A percentile compares a stretch with the other conserved stretches of the same genome.
Conservation (phyloP, 2,888 invertebrate genomes). For the Dryocosmus kuriphilus region DNA sequence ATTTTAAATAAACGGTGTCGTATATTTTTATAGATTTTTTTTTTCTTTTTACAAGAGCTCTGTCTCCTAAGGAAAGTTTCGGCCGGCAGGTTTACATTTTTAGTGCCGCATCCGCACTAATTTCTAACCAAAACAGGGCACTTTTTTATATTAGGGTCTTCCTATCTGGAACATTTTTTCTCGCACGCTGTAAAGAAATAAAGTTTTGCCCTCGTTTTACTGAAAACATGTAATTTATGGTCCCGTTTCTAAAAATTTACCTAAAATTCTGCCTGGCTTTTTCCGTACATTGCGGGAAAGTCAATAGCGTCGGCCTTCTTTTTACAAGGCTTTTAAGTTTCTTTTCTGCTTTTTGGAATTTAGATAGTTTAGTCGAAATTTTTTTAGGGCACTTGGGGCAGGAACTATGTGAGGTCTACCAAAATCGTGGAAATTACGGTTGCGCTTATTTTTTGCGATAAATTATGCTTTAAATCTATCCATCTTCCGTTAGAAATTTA, state of each 20-base stretch:
- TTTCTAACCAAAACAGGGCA: constrained; percentile 74
- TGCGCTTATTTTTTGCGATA: constrained; percentile 12
- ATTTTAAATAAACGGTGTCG: constrained; percentile 74
- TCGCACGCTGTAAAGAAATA: constrained; percentile 66
- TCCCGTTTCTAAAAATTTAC: constrained; percentile 46
- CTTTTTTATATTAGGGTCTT: constrained; percentile 62
- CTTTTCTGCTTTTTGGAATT: constrained; percentile 18
- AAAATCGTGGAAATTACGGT: constrained; percentile 24
- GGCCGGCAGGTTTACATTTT: constrained; percentile 61
- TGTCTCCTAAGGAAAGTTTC: constrained; percentile 34
- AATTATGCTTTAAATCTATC: background rate
- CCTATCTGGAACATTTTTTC: constrained; percentile 66
- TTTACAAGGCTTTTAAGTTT: constrained; percentile 6
- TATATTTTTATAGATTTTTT: constrained; percentile 72
- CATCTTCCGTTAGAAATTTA: background rate
- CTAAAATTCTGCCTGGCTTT: constrained; percentile 42
- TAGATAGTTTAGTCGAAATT: constrained; percentile 5
- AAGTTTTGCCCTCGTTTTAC: constrained; percentile 52
- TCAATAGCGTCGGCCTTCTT: constrained; percentile 32
- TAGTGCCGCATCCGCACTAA: constrained; percentile 62
- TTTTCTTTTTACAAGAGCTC: constrained; percentile 45
- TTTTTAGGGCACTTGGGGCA: constrained; percentile 15
- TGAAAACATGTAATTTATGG: constrained; percentile 37
- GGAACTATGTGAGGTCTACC: constrained; percentile 21
- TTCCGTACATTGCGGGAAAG: constrained; percentile 39